Percentiles rank a stretch among this genome's conserved stretches.
These are phyloP conservation scores for Coranthus polyacanthus DNA, from an alignment of 2,797 vertebrate species.

Conservation along the genomic window DNA sequence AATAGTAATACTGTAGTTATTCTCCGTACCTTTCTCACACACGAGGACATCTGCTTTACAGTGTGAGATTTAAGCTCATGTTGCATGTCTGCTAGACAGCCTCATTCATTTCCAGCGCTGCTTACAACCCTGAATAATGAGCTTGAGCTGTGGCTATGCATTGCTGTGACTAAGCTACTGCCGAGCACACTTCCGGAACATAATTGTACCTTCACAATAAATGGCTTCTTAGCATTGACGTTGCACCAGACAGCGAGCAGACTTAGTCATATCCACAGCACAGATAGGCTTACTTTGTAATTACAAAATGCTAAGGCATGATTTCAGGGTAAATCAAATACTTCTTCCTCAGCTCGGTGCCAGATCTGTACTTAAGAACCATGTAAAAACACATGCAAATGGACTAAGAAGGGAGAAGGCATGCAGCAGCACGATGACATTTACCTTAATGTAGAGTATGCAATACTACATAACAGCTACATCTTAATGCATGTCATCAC, in stretches of 20 bases:
- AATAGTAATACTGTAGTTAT: constrained; percentile 30
- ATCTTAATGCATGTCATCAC: no score
- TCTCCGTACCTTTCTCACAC: constrained; percentile 10
- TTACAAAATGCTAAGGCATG: constrained; percentile 61
- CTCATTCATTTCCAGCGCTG: constrained; percentile 37
- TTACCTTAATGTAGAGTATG: no score
- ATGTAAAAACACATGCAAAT: constrained; percentile 10
- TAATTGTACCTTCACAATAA: constrained; percentile 64
- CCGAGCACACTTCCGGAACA: constrained; percentile 48
- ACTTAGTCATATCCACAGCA: constrained; percentile 71
- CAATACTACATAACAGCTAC: no score
- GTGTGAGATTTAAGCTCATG: constrained; percentile 31
- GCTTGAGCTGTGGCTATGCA: constrained; percentile 40
- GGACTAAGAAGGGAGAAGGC: neutral
- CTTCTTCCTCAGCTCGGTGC: constrained; percentile 16
- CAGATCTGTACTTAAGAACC: constrained; percentile 41
- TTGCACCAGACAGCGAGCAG: constrained; percentile 64
- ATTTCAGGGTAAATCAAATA: constrained; percentile 66
- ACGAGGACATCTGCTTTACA: constrained; percentile 35
- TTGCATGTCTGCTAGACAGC: constrained; percentile 7
- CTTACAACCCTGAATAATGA: constrained; percentile 41
- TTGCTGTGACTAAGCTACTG: constrained; percentile 66
- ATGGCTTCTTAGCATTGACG: constrained; percentile 51
- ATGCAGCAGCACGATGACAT: neutral
- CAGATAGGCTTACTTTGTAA: constrained; percentile 68